A percentile compares a stretch with the other conserved stretches of the same genome.
Evolutionary conservation across 2,113 vertebrate species (phyloP).

Genomic region (Centropus bengalensis): DNA sequence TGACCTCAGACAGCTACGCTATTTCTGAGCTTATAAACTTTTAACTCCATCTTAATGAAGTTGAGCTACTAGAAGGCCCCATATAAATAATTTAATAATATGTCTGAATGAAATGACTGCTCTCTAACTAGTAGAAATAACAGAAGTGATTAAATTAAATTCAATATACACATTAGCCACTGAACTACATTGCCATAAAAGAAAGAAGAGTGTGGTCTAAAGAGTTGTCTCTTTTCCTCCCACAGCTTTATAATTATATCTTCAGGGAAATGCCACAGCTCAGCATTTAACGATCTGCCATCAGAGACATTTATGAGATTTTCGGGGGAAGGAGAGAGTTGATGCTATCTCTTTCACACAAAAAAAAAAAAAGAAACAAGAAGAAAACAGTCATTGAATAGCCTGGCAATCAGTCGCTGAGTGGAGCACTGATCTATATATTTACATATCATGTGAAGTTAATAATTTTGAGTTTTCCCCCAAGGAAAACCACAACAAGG

Average conservation of each 20-base stretch:
- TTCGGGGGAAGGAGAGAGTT: conserved; percentile 40
- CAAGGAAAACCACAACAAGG: conserved; percentile 11
- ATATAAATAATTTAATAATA: conserved; percentile 64
- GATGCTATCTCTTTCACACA: conserved; percentile 38
- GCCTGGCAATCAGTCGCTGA: not conserved
- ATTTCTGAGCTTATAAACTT: conserved; percentile 40
- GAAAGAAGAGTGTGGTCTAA: conserved; percentile 53
- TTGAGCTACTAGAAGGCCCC: conserved; percentile 39
- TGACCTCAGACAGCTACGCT: not conserved
- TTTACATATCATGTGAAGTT: conserved; percentile 21
- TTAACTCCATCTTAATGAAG: conserved; percentile 46
- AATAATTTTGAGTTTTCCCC: not conserved
- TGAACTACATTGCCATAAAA: conserved; percentile 60
- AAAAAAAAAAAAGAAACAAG: not conserved
- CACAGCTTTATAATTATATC: conserved; percentile 58
- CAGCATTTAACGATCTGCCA: conserved; percentile 64
- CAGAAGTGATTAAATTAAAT: conserved; percentile 64
- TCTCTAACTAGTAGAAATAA: conserved; percentile 62
- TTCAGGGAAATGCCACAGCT: conserved; percentile 65
- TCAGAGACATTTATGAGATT: conserved; percentile 55
- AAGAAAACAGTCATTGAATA: not conserved
- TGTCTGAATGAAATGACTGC: conserved; percentile 52
- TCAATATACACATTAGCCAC: conserved; percentile 59
- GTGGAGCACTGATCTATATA: not conserved
- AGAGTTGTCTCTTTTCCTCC: conserved; percentile 58